These are phyloP conservation scores for Pterostichus madidus DNA, from an alignment of 2,888 invertebrate species.

Conservation along the genomic window DNA sequence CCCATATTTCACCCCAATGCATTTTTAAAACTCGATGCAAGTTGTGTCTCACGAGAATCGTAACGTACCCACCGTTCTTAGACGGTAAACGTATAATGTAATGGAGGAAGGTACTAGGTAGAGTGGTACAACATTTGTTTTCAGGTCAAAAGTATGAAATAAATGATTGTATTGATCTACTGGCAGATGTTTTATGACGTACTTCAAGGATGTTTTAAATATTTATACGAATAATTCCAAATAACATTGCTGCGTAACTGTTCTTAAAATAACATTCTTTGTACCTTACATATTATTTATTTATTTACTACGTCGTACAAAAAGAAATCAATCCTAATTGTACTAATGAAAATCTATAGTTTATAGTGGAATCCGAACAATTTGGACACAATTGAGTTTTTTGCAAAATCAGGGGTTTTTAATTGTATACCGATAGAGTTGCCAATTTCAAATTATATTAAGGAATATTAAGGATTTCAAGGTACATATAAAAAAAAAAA, in stretches of 20 bases:
- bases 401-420: too few species aligned
- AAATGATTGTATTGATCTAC: constrained; percentile 37
- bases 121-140: not conserved
- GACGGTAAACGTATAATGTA: not conserved
- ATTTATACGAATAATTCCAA: not conserved
- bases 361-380: too few species aligned
- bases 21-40: constrained; percentile 25
- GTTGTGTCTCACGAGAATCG: not conserved
- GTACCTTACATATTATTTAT: too few species aligned
- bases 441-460: too few species aligned
- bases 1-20: constrained; percentile 4
- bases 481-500: too few species aligned
- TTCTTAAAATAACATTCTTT: too few species aligned
- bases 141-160: not conserved
- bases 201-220: constrained; percentile 31
- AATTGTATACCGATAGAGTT: too few species aligned
- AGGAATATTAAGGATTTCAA: too few species aligned
- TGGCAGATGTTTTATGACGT: not conserved
- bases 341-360: too few species aligned
- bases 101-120: not conserved
- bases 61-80: not conserved
- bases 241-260: not conserved
- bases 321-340: too few species aligned
- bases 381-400: too few species aligned
- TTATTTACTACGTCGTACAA: too few species aligned